Conservation (phyloP, 1,140 invertebrate genomes). For the Galendromus occidentalis region DNA sequence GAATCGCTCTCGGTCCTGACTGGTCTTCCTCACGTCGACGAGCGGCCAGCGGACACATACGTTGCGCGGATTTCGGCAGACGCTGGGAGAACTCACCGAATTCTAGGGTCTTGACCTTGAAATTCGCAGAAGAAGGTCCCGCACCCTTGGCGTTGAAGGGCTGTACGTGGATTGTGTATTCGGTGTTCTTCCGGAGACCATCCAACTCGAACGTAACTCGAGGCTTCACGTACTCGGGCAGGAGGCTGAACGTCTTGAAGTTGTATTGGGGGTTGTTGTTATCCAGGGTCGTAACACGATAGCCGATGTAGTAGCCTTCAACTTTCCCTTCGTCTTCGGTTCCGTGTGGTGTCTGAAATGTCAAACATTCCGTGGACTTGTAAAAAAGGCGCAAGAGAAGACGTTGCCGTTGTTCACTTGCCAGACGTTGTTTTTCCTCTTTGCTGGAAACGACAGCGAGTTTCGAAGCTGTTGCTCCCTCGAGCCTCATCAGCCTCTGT, state of each 20-base stretch:
- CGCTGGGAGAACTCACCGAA: constrained; percentile 38
- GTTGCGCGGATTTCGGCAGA: not conserved
- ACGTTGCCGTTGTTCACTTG: too few species aligned
- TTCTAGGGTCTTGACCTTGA: constrained; percentile 50
- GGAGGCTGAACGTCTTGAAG: constrained; percentile 5
- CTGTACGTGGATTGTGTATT: constrained; percentile 61
- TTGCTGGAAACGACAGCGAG: too few species aligned
- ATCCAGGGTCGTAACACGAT: not conserved
- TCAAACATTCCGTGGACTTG: too few species aligned
- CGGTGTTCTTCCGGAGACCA: constrained; percentile 33
- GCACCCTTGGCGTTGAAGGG: constrained; percentile 30
- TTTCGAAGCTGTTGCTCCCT: not conserved
- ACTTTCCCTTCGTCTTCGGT: constrained; percentile 6
- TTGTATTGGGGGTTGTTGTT: constrained; percentile 8
- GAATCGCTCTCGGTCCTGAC: not conserved
- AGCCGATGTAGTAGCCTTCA: constrained; percentile 8
- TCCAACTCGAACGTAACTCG: constrained; percentile 6
- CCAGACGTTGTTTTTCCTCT: too few species aligned
- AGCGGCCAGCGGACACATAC: too few species aligned
- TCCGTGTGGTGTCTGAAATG: constrained; percentile 1
- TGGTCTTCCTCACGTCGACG: too few species aligned
- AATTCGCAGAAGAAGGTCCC: constrained; percentile 51
- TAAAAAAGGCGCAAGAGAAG: too few species aligned
- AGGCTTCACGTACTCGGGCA: constrained; percentile 2
- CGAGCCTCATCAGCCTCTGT: not conserved